A percentile compares a stretch with the other conserved stretches of the same genome.
phyloP scores from a whole-genome alignment of 2,113 vertebrate genomes.

The Benitochromis conjunctus region DNA sequence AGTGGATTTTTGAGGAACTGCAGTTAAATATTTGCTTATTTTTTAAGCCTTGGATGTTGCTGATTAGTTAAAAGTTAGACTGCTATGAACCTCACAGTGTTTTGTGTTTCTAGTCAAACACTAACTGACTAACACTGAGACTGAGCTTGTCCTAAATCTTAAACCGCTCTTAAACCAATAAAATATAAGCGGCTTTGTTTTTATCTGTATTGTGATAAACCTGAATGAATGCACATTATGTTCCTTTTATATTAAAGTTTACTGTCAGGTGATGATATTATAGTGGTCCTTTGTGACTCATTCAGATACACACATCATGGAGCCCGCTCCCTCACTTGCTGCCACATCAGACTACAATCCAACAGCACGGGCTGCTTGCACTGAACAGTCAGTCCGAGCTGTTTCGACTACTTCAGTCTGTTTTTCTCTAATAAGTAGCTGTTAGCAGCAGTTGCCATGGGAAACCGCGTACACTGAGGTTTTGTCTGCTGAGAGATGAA shows the following conservation, averaged over 20 bases:
- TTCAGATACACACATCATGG: background rate
- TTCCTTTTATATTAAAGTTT: background rate
- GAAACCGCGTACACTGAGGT: background rate
- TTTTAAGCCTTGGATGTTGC: background rate
- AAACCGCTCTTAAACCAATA: background rate
- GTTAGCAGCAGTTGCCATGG: conserved; percentile 33
- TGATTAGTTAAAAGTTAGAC: background rate
- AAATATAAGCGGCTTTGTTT: background rate
- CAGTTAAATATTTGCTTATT: background rate
- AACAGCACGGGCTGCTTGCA: background rate
- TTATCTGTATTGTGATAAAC: background rate
- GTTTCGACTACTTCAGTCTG: background rate
- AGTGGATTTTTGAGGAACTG: background rate
- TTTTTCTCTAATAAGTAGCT: conserved; percentile 15
- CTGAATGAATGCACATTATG: background rate
- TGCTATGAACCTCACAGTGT: background rate
- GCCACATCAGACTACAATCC: conserved; percentile 30
- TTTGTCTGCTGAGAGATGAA: background rate
- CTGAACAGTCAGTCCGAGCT: background rate
- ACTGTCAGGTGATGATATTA: background rate
- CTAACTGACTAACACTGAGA: background rate
- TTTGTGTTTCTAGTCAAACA: background rate
- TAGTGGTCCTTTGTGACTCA: background rate
- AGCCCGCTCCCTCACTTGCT: background rate
- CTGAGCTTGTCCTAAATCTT: background rate